Base-by-base conservation (phyloP, 2,113 vertebrate species). In the Nesogale talazaci region DNA sequence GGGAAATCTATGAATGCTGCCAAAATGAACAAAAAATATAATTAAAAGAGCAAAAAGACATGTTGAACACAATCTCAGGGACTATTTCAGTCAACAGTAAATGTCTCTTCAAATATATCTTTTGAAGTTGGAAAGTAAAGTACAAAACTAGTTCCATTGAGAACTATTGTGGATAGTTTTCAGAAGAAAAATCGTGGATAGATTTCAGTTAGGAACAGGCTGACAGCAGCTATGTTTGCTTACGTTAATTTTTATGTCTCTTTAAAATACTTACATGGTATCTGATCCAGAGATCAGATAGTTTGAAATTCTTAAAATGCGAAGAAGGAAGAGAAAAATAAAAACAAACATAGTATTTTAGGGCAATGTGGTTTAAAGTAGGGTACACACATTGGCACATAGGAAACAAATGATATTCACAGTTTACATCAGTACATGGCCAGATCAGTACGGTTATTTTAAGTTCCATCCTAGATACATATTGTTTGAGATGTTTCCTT, bases 1-100 rank as follows among this genome's bases (percentile, higher is more conserved):
- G 97, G 94, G 94, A 97, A 90, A 92, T 72, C 90, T 96, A 89
- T 96, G 96, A 97, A 97, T 95, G 59, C 16, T 89, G 94, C 42
- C 70, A 93, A 85, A 86, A 97, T 90, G 56, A 86, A 97, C 75
- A 87, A 94, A 95, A 72, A 97, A 97, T 27, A 95, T 96, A 72
- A 93, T 92, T 96, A 96, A 92, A 96, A 94, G 90, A 95, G 85
- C 92, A 89, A 94, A 77, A 40, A 93, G 93, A 94, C 96, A 86
- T 94, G 91, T 90, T 85, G 95, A 96, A 67, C 19, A 38, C 81
- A 95, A 70, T 77, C 89, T 97, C 87, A 88, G 96, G 92, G 94
- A 94, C 75, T 91, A 31, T 94, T 98, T 95, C 38, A 88, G 80
- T 75, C 92, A 86, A 72, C 67, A 94, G 59, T 34, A 67, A 92